Conservation (phyloP, 2,113 vertebrate genomes). For the Poeciliopsis prolifica region DNA sequence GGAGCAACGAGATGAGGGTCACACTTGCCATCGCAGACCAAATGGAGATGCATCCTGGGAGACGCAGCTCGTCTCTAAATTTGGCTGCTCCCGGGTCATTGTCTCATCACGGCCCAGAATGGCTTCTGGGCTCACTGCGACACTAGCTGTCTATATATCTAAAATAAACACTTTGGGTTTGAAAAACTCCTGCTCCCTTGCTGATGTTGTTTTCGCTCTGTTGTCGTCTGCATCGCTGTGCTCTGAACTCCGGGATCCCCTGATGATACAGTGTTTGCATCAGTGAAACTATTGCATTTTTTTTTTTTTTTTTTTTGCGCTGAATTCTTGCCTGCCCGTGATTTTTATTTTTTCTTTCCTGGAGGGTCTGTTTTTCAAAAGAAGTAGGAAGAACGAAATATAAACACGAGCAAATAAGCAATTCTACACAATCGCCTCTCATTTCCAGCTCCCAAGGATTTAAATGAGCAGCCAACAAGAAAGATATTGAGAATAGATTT, state of each 20-base stretch:
- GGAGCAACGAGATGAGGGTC: conserved; percentile 78
- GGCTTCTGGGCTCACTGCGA: conserved; percentile 37
- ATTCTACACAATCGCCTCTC: conserved; percentile 15
- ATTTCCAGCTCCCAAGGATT: conserved; percentile 8
- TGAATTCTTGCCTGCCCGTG: neutral
- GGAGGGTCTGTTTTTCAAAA: neutral
- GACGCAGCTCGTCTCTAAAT: conserved; percentile 72
- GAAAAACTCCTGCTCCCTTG: conserved; percentile 9
- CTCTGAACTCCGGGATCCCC: conserved; percentile 13
- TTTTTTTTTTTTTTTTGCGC: neutral
- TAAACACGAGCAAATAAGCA: neutral
- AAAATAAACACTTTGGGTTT: conserved; percentile 44
- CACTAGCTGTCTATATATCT: conserved; percentile 53
- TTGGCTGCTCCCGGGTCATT: conserved; percentile 72
- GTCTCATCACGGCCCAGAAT: conserved; percentile 66
- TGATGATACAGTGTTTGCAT: conserved; percentile 5
- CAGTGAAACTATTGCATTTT: conserved; percentile 5
- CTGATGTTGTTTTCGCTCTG: conserved; percentile 20
- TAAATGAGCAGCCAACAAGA: conserved; percentile 60
- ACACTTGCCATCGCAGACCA: conserved; percentile 68
- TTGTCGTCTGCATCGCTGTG: neutral
- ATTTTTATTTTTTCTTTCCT: neutral
- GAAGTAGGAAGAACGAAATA: conserved; percentile 14
- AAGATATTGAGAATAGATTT: conserved; percentile 76
- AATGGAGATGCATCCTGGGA: conserved; percentile 73